Evolutionary conservation across 2,888 invertebrate species (phyloP).

Genomic region (Morpho helenor): DNA sequence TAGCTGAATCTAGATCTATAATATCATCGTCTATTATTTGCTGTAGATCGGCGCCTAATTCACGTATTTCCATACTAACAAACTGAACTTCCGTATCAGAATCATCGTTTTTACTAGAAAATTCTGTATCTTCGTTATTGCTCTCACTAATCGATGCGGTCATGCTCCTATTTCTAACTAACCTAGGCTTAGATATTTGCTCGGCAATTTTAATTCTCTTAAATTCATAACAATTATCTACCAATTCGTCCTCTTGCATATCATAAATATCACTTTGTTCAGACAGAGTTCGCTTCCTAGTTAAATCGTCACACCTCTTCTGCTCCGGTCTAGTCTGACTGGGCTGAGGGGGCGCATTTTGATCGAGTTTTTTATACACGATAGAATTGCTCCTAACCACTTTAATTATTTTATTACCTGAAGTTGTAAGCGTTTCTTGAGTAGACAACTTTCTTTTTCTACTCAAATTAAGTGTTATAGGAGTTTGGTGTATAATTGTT

Average conservation of each 20-base stretch:
- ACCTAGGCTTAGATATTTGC: slow-evolving; percentile 52
- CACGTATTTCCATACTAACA: slow-evolving; percentile 48
- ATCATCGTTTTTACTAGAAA: slow-evolving; percentile 44
- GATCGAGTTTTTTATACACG: slow-evolving; percentile 64
- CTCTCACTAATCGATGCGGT: slow-evolving; percentile 35
- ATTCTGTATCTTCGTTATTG: slow-evolving; percentile 35
- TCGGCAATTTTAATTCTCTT: slow-evolving; percentile 60
- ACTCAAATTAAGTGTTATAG: slow-evolving; percentile 56
- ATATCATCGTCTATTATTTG: slow-evolving; percentile 49
- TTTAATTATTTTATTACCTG: slow-evolving; percentile 69
- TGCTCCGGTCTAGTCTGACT: slow-evolving; percentile 40
- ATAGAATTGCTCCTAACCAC: slow-evolving; percentile 68
- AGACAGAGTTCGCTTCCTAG: slow-evolving; percentile 61
- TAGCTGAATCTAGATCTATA: slow-evolving; percentile 52
- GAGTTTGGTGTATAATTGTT: slow-evolving; percentile 34
- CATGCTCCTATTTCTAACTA: slow-evolving; percentile 52
- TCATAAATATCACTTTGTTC: slow-evolving; percentile 60
- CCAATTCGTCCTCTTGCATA: slow-evolving; percentile 55
- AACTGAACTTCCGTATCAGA: slow-evolving; percentile 68
- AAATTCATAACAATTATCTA: slow-evolving; percentile 64
- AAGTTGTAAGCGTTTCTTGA: slow-evolving; percentile 59
- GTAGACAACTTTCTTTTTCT: slow-evolving; percentile 65
- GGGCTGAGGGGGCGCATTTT: slow-evolving; percentile 36
- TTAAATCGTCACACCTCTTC: slow-evolving; percentile 41
- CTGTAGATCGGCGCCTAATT: slow-evolving; percentile 42